A percentile compares a stretch with the other conserved stretches of the same genome.
These are phyloP conservation scores for Philereme vetulata DNA, from an alignment of 2,888 invertebrate species.

Conservation along the genomic window DNA sequence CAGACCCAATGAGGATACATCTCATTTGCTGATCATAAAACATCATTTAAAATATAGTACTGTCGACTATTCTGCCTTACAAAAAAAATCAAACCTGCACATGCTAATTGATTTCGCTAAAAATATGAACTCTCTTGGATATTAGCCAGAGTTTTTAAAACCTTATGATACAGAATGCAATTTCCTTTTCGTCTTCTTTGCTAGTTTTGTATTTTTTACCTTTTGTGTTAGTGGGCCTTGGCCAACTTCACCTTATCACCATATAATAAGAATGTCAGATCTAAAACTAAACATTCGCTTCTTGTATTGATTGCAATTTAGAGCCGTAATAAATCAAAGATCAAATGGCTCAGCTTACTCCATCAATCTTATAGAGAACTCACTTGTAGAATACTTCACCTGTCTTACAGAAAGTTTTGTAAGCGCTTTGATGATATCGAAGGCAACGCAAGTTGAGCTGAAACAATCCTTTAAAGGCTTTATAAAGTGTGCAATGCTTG, in stretches of 20 bases:
- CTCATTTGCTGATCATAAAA: no score
- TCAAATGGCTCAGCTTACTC: neutral
- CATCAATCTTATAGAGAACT: neutral
- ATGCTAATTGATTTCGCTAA: constrained; percentile 6
- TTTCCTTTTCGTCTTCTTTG: constrained; percentile 7
- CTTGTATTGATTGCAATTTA: no score
- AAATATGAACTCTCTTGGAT: constrained; percentile 20
- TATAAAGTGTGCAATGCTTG: constrained; percentile 36
- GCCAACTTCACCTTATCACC: no score
- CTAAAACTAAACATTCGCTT: no score
- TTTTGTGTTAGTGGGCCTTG: no score
- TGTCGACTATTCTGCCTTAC: neutral
- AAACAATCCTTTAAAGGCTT: constrained; percentile 66
- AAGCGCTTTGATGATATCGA: constrained; percentile 29
- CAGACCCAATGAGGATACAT: no score
- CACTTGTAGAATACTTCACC: constrained; percentile 5
- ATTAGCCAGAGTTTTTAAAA: constrained; percentile 18
- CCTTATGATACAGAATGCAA: constrained; percentile 9
- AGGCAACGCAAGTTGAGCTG: constrained; percentile 42
- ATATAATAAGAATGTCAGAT: no score
- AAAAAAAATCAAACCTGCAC: constrained; percentile 1
- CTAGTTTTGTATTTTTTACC: constrained; percentile 1
- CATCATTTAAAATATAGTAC: no score
- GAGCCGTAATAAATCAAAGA: neutral
- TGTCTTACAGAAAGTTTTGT: constrained; percentile 31